phyloP scores from a whole-genome alignment of 1,140 invertebrate species.

The Cyphomyrmex costatus region DNA sequence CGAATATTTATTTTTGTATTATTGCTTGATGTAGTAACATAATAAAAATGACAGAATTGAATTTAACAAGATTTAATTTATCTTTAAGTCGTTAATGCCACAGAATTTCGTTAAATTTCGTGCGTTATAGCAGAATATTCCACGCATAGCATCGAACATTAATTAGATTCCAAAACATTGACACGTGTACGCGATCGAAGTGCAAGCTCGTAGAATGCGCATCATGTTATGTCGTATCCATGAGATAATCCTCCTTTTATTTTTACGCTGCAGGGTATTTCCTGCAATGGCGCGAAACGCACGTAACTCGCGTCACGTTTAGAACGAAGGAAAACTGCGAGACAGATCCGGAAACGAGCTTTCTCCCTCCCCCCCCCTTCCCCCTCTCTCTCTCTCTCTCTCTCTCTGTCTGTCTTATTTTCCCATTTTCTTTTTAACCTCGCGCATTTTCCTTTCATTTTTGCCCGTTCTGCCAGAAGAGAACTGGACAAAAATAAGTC shows the following conservation, averaged over 20 bases:
- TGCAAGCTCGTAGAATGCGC: conserved; percentile 26
- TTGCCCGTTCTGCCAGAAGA: not conserved
- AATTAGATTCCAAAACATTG: conserved; percentile 27
- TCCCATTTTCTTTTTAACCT: conserved; percentile 18
- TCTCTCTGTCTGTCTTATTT: not conserved
- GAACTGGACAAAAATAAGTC: conserved; percentile 30
- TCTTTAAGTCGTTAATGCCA: not conserved
- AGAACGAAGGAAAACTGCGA: conserved; percentile 13
- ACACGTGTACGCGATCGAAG: conserved; percentile 3
- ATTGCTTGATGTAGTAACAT: not conserved
- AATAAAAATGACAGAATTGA: not conserved
- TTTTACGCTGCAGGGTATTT: conserved; percentile 29
- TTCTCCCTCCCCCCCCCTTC: not conserved
- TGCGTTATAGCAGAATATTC: not conserved
- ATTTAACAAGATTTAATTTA: not conserved
- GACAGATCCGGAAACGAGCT: conserved; percentile 7
- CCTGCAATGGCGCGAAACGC: not conserved
- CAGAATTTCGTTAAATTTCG: not conserved
- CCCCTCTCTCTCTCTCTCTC: not conserved
- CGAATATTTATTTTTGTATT: not conserved
- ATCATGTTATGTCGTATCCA: conserved; percentile 12
- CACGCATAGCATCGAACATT: not conserved
- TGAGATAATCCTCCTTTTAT: conserved; percentile 25
- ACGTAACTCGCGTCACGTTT: conserved; percentile 25
- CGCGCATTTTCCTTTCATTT: conserved; percentile 7